Evolutionary conservation across 1,140 invertebrate genomes (phyloP).

Genomic region (Metaphire vulgaris): DNA sequence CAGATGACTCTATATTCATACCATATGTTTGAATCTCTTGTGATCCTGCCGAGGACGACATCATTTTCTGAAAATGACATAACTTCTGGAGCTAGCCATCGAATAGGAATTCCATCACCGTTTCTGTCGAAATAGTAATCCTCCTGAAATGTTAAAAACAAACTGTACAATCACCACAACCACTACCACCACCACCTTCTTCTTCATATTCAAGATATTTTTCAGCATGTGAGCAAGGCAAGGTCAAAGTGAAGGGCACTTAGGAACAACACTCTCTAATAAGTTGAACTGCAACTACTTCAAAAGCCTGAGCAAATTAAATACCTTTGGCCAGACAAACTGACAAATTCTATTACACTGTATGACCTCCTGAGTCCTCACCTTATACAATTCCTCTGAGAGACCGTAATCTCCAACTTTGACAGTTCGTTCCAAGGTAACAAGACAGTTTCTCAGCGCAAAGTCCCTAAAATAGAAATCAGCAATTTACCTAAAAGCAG

Average conservation of each 20-base stretch:
- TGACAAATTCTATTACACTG: too few species aligned
- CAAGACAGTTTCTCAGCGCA: slow-evolving; percentile 45
- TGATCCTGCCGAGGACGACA: slow-evolving; percentile 61
- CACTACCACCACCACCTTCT: too few species aligned
- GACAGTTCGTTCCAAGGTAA: slow-evolving; percentile 41
- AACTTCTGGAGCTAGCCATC: slow-evolving; percentile 71
- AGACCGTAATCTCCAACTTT: slow-evolving; percentile 51
- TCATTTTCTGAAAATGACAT: slow-evolving; percentile 62
- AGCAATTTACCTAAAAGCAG: too few species aligned
- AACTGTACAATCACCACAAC: background rate
- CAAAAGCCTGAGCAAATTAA: too few species aligned
- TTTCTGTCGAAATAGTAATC: slow-evolving; percentile 63
- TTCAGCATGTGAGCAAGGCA: too few species aligned
- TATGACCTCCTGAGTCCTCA: too few species aligned
- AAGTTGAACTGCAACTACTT: too few species aligned
- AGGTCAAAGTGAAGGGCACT: too few species aligned
- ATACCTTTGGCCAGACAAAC: too few species aligned
- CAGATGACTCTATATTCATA: too few species aligned
- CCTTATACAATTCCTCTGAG: slow-evolving; percentile 44
- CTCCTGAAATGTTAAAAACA: slow-evolving; percentile 51
- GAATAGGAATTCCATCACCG: slow-evolving; percentile 63
- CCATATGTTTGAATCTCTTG: slow-evolving; percentile 50
- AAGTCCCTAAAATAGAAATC: slow-evolving; percentile 42
- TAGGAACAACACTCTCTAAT: too few species aligned
- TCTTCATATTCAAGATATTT: too few species aligned